These are phyloP conservation scores for Athetis lepigone DNA, from an alignment of 2,888 invertebrate species.

Conservation along the genomic window DNA sequence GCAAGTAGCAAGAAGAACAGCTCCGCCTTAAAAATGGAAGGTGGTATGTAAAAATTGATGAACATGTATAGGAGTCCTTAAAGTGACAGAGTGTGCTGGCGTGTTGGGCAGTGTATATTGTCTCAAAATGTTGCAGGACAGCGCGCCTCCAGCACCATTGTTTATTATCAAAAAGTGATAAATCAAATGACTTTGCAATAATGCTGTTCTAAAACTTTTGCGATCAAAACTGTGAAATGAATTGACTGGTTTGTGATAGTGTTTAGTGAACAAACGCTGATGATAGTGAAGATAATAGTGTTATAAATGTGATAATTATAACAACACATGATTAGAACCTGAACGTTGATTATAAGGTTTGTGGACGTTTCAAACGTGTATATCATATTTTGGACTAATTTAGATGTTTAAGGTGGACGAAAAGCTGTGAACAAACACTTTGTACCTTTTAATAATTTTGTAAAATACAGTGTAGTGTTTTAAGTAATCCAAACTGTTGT, in stretches of 20 bases:
- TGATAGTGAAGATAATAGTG: conserved; percentile 53
- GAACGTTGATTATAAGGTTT: conserved; percentile 39
- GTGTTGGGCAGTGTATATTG: conserved; percentile 90
- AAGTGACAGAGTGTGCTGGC: conserved; percentile 90
- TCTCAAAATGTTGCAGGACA: conserved; percentile 88
- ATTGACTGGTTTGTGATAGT: conserved; percentile 62
- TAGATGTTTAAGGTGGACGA: conserved; percentile 1
- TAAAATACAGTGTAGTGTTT: conserved; percentile 8
- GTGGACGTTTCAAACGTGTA: conserved; percentile 42
- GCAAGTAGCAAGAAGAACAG: conserved; percentile 84
- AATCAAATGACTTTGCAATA: conserved; percentile 89
- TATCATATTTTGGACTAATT: conserved; percentile 24
- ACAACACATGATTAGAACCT: conserved; percentile 40
- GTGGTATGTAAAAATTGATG: conserved; percentile 91
- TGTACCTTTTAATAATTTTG: conserved; percentile 17
- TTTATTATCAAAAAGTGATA: conserved; percentile 90
- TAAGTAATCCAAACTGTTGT: neutral
- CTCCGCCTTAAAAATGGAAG: conserved; percentile 91
- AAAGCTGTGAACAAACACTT: conserved; percentile 21
- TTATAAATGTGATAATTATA: conserved; percentile 59
- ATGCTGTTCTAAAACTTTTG: conserved; percentile 72
- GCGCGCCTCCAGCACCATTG: conserved; percentile 82
- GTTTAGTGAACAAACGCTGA: conserved; percentile 58
- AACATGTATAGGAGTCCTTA: conserved; percentile 91
- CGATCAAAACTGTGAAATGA: conserved; percentile 67